Conservation (phyloP, 2,888 invertebrate species). For the Napeogenes inachia region DNA sequence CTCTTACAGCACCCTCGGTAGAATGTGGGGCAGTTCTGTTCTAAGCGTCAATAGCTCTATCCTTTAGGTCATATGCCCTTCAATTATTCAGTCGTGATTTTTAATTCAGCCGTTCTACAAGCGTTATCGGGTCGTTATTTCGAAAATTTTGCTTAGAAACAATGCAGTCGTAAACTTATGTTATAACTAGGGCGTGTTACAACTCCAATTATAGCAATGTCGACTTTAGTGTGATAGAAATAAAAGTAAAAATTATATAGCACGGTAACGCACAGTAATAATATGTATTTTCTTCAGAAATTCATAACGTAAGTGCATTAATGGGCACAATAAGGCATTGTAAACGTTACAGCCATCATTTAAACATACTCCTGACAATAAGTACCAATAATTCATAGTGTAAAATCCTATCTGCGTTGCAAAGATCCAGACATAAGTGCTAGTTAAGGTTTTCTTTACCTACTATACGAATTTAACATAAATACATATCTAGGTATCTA, state of each 20-base stretch:
- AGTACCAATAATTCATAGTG: too few relatives aligned
- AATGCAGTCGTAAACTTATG: conserved; percentile 33
- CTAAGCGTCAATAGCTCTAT: not conserved
- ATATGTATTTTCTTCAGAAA: conserved; percentile 19
- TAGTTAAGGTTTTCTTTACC: too few relatives aligned
- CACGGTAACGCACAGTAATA: conserved; percentile 6
- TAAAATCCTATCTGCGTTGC: not conserved
- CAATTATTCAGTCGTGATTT: conserved; percentile 14
- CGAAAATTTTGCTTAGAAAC: conserved; percentile 38
- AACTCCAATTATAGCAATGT: conserved; percentile 2
- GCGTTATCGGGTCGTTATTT: conserved; percentile 40
- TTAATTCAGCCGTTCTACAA: conserved; percentile 25
- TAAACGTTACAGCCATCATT: conserved; percentile 9
- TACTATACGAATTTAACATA: too few relatives aligned
- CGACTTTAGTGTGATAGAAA: conserved; percentile 9
- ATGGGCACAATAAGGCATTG: conserved; percentile 12
- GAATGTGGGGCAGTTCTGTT: too few relatives aligned
- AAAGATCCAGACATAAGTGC: not conserved
- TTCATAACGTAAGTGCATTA: conserved; percentile 17
- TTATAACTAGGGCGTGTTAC: conserved; percentile 32
- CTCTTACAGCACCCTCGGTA: too few relatives aligned
- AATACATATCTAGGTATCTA: too few relatives aligned
- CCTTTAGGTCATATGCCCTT: not conserved
- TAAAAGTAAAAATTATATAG: not conserved
- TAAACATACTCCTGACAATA: not conserved